Evolutionary conservation across 2,797 vertebrate genomes (phyloP), one percentile per base, ranked within the genome.

Genomic region (Galaxias olidus): DNA sequence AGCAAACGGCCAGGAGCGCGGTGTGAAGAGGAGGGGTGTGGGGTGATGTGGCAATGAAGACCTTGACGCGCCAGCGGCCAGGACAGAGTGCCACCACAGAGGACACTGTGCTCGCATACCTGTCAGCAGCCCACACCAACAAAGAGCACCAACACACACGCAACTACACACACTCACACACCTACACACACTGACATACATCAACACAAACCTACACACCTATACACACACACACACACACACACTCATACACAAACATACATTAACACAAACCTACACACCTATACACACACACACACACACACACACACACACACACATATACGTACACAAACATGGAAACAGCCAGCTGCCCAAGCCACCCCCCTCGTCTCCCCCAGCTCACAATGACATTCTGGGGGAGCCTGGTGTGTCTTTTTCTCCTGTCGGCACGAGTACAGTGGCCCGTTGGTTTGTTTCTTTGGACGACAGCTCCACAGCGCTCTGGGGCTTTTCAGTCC

Each of bases 51-150:
- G 6, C 56, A 69, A 86, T 81, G 73, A 84, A 90, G 84, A 86
- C 86, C 88, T 90, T 86, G 84, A 87, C 79, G 79, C 79, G 83
- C 82, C 71, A 82, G n/a, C 80, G 76, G 86, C 82, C 81, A 84
- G 82, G 30, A 71, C 70, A 78, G 79, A 73, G 74, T 74, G 78
- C 63, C 64, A 69, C 70, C 74, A 73, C 71, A 85, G 88, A 89
- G 87, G 84, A 87, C 79, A 68, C 69, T 45, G 68, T 80, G 80
- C 71, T 76, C 80, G 77, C 77, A 77, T 78, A 88, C 69, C 73
- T 87, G 84, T 85, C 57, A 67, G 66, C n/a, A n/a, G 72, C 45
- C 47, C 51, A 13, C 58, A 59, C 44, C 45, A 42, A 65, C 52
- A 30, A 7, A 30, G 20, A 40, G 20, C 84, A 69, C 65, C 69